Conservation (phyloP, 2,113 vertebrate species). For the Syrrhaptes paradoxus region DNA sequence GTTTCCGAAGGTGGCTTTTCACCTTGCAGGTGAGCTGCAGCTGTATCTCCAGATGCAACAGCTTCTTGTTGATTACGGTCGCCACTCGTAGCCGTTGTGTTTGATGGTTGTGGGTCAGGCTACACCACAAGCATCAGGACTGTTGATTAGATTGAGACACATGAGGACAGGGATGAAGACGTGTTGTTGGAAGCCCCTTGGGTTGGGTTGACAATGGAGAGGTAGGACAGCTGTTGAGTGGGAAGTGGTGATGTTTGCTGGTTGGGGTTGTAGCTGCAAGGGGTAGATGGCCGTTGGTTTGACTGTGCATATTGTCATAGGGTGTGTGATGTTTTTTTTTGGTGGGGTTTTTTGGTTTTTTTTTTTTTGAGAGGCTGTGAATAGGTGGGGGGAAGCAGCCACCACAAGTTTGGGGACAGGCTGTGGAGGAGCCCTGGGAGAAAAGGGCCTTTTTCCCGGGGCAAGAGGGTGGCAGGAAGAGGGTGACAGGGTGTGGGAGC, state of each 20-base stretch:
- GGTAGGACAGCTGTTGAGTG: fast-evolving
- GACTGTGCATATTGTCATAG: fast-evolving
- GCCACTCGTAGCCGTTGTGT: fast-evolving
- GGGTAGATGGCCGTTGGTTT: fast-evolving
- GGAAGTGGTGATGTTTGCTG: not conserved
- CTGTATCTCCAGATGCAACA: fast-evolving
- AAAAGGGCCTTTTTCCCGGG: not conserved
- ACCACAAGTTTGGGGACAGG: not conserved
- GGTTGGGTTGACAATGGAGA: not conserved
- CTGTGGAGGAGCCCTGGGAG: not conserved
- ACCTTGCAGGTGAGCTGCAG: fast-evolving
- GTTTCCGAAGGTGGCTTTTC: not conserved
- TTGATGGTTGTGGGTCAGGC: not conserved
- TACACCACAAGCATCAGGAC: not conserved
- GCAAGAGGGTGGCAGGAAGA: not conserved
- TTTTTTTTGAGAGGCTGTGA: not conserved
- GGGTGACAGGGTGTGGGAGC: not conserved
- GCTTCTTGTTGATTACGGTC: fast-evolving
- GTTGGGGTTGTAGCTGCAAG: not conserved
- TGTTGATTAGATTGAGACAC: fast-evolving
- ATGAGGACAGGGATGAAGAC: not conserved
- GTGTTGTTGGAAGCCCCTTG: not conserved
- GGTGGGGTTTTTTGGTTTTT: no score
- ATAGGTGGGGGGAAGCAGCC: not conserved
- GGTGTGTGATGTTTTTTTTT: fast-evolving